Percentiles rank a stretch among this genome's conserved stretches.
phyloP scores from a whole-genome alignment of 2,113 vertebrate species.

The Cichladusa arquata region DNA sequence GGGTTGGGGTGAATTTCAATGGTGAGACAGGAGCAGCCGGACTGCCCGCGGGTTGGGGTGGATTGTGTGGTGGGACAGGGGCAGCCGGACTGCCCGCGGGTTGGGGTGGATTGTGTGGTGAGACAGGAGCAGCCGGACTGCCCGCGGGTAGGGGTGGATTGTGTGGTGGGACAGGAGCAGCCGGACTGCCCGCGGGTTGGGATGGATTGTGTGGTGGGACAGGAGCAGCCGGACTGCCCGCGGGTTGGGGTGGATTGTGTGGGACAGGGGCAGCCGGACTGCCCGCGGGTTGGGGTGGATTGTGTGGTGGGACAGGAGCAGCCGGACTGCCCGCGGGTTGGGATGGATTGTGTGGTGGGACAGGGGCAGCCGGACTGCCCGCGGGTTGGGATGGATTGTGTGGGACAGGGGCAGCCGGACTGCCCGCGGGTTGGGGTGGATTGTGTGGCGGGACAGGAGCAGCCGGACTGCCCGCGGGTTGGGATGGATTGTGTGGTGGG shows the following conservation, averaged over 20 bases:
- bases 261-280: not conserved
- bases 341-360: not conserved
- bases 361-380: not conserved
- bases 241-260: no score
- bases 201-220: no score
- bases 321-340: fast-evolving
- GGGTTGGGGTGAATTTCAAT: fast-evolving
- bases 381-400: no score
- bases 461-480: fast-evolving
- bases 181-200: not conserved
- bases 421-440: no score
- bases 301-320: not conserved
- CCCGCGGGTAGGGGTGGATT: fast-evolving
- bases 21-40: not conserved
- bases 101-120: no score
- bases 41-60: not conserved
- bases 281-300: fast-evolving
- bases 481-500: not conserved
- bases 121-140: not conserved
- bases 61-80: no score
- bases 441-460: no score
- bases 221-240: no score
- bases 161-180: not conserved
- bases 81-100: no score
- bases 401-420: no score